Percentiles rank a stretch among this genome's conserved stretches.
Evolutionary conservation across 2,888 invertebrate species (phyloP).

Genomic region (Leptinotarsa haldemani): DNA sequence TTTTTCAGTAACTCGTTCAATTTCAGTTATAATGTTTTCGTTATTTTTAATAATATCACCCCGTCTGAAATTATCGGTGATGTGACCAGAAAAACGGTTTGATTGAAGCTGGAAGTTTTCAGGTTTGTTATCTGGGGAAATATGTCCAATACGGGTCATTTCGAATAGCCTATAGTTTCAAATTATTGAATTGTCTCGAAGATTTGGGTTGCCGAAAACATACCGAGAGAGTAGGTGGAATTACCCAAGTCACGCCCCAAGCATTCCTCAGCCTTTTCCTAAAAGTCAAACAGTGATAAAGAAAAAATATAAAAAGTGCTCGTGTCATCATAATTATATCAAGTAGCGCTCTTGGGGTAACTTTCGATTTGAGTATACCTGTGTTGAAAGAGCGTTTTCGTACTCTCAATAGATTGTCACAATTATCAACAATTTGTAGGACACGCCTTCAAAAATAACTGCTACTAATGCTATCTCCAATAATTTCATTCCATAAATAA

Average conservation of each 20-base stretch:
- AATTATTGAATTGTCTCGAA: no score
- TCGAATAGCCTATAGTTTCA: no score
- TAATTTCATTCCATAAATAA: constrained; percentile 13
- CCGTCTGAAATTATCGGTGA: no score
- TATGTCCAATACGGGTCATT: no score
- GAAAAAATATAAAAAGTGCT: neutral
- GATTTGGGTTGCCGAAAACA: no score
- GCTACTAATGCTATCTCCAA: constrained; percentile 4
- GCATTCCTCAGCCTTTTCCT: neutral
- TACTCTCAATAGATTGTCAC: neutral
- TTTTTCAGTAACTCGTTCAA: no score
- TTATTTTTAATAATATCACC: no score
- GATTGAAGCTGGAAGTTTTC: no score
- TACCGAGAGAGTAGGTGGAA: neutral
- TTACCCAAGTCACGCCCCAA: neutral
- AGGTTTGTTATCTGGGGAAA: no score
- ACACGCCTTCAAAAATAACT: constrained; percentile 13
- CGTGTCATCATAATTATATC: neutral
- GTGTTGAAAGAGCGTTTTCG: neutral
- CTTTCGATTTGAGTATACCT: neutral
- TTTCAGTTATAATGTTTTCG: no score
- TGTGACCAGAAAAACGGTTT: no score
- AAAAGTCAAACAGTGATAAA: neutral
- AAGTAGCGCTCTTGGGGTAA: neutral
- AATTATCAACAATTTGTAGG: constrained; percentile 13